Conservation (phyloP, 1,140 invertebrate genomes). For the Drosophila varians region DNA sequence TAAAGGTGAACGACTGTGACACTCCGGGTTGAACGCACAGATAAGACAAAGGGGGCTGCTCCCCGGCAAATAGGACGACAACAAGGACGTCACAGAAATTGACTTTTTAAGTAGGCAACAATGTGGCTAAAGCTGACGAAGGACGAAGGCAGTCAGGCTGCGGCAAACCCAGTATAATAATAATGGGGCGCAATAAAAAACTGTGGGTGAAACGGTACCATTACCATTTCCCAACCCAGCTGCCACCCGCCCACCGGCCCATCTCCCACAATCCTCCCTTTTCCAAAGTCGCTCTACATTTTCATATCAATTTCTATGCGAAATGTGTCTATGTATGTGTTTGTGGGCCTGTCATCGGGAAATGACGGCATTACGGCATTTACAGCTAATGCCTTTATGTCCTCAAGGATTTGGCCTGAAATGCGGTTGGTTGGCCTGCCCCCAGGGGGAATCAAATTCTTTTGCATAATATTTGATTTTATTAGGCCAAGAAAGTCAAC, state of each 20-base stretch:
- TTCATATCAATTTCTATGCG: slow-evolving; percentile 31
- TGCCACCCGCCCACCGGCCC: too few species aligned
- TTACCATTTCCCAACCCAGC: slow-evolving; percentile 29
- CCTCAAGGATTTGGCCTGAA: slow-evolving; percentile 59
- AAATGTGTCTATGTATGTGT: slow-evolving; percentile 9
- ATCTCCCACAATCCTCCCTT: background rate
- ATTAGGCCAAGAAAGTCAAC: slow-evolving; percentile 46
- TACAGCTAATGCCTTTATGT: slow-evolving; percentile 79
- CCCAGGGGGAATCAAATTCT: slow-evolving; percentile 44
- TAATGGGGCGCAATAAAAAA: slow-evolving; percentile 71
- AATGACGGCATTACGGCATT: slow-evolving; percentile 79
- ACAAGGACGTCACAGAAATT: slow-evolving; percentile 61
- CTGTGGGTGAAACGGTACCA: slow-evolving; percentile 37
- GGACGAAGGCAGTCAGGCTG: slow-evolving; percentile 22
- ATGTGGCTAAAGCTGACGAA: slow-evolving; percentile 46
- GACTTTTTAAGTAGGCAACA: slow-evolving; percentile 78
- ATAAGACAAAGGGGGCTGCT: slow-evolving; percentile 16
- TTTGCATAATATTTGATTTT: slow-evolving; percentile 78
- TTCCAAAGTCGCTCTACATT: slow-evolving; percentile 45
- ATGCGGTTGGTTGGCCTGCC: slow-evolving; percentile 15
- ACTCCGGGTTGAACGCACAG: slow-evolving; percentile 39
- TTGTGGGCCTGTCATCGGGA: slow-evolving; percentile 64
- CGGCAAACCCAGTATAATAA: slow-evolving; percentile 52
- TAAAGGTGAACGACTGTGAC: slow-evolving; percentile 76
- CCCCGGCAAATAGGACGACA: slow-evolving; percentile 52